phyloP scores from a whole-genome alignment of 2,113 vertebrate genomes.

The Lagenorhynchus albirostris region DNA sequence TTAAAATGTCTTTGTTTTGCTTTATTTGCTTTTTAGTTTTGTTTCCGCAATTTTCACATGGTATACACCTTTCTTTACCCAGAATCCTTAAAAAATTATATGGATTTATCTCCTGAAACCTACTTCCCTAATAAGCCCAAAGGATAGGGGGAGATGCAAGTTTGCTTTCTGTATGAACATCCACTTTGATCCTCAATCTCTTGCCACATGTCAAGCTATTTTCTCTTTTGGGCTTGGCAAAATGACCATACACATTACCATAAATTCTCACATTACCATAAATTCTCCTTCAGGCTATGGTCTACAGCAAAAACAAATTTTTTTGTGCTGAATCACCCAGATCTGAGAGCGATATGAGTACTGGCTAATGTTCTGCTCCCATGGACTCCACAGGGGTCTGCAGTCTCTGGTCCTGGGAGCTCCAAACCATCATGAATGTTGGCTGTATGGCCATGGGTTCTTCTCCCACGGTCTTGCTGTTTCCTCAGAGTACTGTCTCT shows the following conservation, averaged over 20 bases:
- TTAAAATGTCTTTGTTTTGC: not conserved
- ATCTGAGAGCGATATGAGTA: not conserved
- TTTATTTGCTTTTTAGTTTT: not conserved
- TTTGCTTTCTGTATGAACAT: not conserved
- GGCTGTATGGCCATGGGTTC: rapidly evolving
- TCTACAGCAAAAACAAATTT: not conserved
- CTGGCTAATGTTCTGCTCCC: not conserved
- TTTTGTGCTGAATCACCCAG: not conserved
- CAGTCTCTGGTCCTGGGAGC: not conserved
- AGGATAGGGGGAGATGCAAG: not conserved
- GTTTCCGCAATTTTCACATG: not conserved
- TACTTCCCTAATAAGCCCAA: not conserved
- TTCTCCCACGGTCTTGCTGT: not conserved
- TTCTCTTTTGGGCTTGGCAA: not conserved
- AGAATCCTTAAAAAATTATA: not conserved
- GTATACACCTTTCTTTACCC: not conserved
- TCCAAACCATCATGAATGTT: not conserved
- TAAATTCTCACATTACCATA: not conserved
- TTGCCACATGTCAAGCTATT: not conserved
- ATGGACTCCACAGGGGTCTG: rapidly evolving
- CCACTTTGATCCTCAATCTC: not conserved
- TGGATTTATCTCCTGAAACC: not conserved
- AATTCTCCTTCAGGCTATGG: not conserved
- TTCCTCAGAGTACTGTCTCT: not conserved
- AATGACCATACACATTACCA: not conserved